Base-by-base conservation (phyloP, 1,140 invertebrate genomes). In the Elymnias hypermnestra region DNA sequence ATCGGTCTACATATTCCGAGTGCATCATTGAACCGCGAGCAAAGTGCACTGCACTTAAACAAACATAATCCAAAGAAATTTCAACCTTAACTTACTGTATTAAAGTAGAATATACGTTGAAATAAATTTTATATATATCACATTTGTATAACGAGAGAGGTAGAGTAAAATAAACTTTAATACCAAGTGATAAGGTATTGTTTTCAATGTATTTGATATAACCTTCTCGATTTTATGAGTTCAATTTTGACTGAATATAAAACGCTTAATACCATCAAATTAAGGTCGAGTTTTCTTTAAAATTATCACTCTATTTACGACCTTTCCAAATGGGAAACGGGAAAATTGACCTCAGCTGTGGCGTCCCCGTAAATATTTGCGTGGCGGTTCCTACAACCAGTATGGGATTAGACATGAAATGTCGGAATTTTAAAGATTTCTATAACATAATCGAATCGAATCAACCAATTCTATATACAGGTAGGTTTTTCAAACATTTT, bases 311-410 rank as follows among this genome's bases (percentile, higher is more conserved):
- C 36, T 25, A 25, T 33, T 65, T 65, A 38, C 8, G 50, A 19
- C 40, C 17, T 71, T 69, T 57, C 49, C 22, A 6, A 17, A 13
- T 53, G 46, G 3, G 17, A 13, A 3, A 13, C 5, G 26, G 49
- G 60, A 68, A 78, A 78, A 78, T 78, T 78, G 74, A 78, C 74
- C 74, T 75, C 72, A 72, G 74, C 60, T 72, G 70, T 62, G 55
- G 58, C 52, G 66, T 63, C 57, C 65, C 61, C 65, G 74, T 74
- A 78, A 78, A 78, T 75, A 78, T 78, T 78, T 75, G 74, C 64
- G 61, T 63, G 56, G 60, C 58, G 51, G 49, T 60, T 59, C 62
- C 60, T 67, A 53, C 48, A 44, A 51, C 23, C 63, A 65, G 63
- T 62, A 72, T 67, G 60, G 72, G 72, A 73, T 72, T 72, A 77